phyloP scores from a whole-genome alignment of 2,888 invertebrate genomes.

The Tortrix viridana region DNA sequence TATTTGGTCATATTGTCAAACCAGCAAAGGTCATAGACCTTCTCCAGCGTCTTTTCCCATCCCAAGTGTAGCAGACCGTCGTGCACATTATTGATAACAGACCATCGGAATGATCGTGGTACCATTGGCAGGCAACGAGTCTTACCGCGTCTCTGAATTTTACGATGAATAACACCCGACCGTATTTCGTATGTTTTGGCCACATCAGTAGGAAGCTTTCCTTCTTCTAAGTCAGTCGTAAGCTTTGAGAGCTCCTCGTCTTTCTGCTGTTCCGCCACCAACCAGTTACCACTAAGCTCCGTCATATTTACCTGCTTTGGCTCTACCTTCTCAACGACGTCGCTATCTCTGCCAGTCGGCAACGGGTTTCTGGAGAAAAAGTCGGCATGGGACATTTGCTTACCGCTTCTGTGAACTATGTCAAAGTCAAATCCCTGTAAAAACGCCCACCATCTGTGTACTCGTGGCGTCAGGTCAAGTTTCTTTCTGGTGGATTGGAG shows the following conservation, averaged over 20 bases:
- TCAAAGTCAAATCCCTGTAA: constrained; percentile 15
- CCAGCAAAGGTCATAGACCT: constrained; percentile 51
- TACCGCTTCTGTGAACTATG: constrained; percentile 6
- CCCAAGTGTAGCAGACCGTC: constrained; percentile 41
- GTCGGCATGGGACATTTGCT: constrained; percentile 7
- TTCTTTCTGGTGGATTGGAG: not conserved
- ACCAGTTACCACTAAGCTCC: not conserved
- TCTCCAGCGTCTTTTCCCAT: constrained; percentile 45
- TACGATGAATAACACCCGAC: constrained; percentile 12
- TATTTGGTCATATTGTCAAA: constrained; percentile 48
- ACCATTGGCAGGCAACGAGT: constrained; percentile 44
- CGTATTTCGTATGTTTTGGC: constrained; percentile 11
- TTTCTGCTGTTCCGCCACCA: constrained; percentile 12
- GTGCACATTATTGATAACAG: constrained; percentile 48
- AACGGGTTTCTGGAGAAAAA: constrained; percentile 9
- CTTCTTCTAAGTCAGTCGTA: not conserved
- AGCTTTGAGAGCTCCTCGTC: constrained; percentile 1
- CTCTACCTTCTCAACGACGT: not conserved
- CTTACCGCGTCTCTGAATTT: constrained; percentile 35
- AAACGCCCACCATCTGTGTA: constrained; percentile 16
- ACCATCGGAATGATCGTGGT: constrained; percentile 46
- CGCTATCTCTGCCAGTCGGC: not conserved
- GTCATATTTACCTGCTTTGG: constrained; percentile 2
- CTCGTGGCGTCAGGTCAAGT: not conserved
- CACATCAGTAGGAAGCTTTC: not conserved